Percentiles rank a stretch among this genome's conserved stretches.
phyloP scores from a whole-genome alignment of 2,113 vertebrate species.

The Craseonycteris thonglongyai region DNA sequence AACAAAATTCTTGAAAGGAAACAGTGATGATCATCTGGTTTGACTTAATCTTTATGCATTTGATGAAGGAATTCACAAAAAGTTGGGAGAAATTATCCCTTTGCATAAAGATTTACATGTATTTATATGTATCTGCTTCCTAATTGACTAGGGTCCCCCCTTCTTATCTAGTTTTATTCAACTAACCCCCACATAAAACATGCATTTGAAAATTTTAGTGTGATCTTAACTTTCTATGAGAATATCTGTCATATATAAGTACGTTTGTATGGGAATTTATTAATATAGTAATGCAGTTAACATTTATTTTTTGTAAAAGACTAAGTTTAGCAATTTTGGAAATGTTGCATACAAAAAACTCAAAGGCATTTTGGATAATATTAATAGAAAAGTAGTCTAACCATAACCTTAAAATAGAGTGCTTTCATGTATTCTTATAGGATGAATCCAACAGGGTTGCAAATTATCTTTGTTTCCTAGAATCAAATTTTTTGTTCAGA shows the following conservation, averaged over 20 bases:
- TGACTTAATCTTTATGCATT: background rate
- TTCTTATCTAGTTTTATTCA: background rate
- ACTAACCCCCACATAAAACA: background rate
- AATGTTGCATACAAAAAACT: constrained; percentile 31
- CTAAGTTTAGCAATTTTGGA: background rate
- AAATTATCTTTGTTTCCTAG: background rate
- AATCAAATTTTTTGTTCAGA: background rate
- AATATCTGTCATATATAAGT: background rate
- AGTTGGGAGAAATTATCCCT: background rate
- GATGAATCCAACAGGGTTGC: background rate
- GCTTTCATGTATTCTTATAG: background rate
- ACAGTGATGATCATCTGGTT: background rate
- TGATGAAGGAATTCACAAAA: background rate
- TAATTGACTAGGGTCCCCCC: background rate
- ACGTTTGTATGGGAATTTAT: constrained; percentile 1
- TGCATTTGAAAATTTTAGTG: background rate
- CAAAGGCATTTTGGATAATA: background rate
- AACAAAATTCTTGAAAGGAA: background rate
- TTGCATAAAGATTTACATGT: background rate
- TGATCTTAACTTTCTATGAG: background rate
- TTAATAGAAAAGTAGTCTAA: background rate
- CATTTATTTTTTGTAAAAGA: background rate
- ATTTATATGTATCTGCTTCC: background rate
- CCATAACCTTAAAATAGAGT: background rate
- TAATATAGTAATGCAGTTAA: background rate